phyloP scores from a whole-genome alignment of 2,888 invertebrate species.

The Hyposoter dolosus region DNA sequence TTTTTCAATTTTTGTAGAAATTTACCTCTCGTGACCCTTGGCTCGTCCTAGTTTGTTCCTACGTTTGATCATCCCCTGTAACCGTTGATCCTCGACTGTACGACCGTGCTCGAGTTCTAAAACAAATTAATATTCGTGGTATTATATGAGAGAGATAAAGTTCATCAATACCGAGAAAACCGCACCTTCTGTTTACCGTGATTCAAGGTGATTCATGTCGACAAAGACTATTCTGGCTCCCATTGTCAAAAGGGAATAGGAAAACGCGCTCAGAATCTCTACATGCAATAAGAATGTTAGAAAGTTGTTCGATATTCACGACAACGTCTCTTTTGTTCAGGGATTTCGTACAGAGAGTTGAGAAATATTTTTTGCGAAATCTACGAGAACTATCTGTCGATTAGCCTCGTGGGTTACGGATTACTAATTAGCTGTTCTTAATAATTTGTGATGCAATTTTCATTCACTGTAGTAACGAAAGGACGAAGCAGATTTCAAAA shows the following conservation, averaged over 20 bases:
- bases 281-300: constrained; percentile 36
- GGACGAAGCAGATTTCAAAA: not conserved
- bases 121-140: constrained; percentile 6
- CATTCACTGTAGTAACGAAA: not conserved
- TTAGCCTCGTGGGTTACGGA: constrained; percentile 30
- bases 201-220: not conserved
- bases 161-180: not conserved
- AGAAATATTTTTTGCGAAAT: constrained; percentile 58
- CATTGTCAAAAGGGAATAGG: constrained; percentile 15
- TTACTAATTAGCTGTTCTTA: constrained; percentile 54
- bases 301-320: constrained; percentile 66
- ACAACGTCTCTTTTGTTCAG: not conserved
- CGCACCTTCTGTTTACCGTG: not conserved
- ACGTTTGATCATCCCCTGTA: constrained; percentile 74
- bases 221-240: not conserved
- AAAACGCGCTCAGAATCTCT: constrained; percentile 6
- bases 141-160: not conserved
- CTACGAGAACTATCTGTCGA: constrained; percentile 41
- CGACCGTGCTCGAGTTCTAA: constrained; percentile 76
- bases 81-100: constrained; percentile 74
- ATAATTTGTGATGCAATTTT: constrained; percentile 8
- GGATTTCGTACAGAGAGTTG: constrained; percentile 24
- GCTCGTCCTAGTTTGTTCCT: constrained; percentile 73
- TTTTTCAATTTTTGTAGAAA: not conserved
- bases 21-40: constrained; percentile 72